A percentile compares a stretch with the other conserved stretches of the same genome.
phyloP scores from a whole-genome alignment of 2,888 invertebrate species.

The Dryobota labecula region DNA sequence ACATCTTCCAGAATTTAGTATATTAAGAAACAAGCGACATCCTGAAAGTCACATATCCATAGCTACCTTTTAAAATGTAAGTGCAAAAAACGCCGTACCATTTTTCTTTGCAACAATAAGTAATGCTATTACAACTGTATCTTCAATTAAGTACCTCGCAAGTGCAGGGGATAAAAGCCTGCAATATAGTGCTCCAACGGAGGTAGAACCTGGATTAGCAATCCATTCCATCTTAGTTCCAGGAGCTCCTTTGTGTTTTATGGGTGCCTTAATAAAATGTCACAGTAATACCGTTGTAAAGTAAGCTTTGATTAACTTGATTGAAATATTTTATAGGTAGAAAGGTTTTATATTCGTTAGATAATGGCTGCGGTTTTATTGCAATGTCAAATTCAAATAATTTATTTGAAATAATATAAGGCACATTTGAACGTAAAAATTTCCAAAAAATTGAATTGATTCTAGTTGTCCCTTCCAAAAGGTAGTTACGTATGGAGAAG shows the following conservation, averaged over 20 bases:
- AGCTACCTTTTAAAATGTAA: neutral
- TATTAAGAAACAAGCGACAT: neutral
- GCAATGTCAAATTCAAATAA: too few species aligned
- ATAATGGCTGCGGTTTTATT: neutral
- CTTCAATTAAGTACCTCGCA: conserved; percentile 33
- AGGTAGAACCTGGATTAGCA: conserved; percentile 41
- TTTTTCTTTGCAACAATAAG: neutral
- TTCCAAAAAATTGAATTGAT: too few species aligned
- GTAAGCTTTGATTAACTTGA: conserved; percentile 24
- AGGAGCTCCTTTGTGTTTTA: conserved; percentile 48
- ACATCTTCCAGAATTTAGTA: neutral
- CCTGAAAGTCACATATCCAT: neutral
- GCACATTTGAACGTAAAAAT: too few species aligned
- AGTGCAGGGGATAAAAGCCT: conserved; percentile 31
- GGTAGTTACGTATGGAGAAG: too few species aligned
- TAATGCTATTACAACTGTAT: conserved; percentile 29
- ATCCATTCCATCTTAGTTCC: conserved; percentile 51
- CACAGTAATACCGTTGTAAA: conserved; percentile 13
- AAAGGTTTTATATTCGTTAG: neutral
- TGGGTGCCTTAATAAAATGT: conserved; percentile 33
- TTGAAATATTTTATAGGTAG: conserved; percentile 1
- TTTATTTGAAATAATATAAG: too few species aligned
- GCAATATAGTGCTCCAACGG: conserved; percentile 16
- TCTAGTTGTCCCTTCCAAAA: too few species aligned
- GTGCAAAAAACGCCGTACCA: neutral